Evolutionary conservation across 1,140 invertebrate genomes (phyloP), one percentile per base, ranked within the genome.

Genomic region (Drosophila gunungcola): DNA sequence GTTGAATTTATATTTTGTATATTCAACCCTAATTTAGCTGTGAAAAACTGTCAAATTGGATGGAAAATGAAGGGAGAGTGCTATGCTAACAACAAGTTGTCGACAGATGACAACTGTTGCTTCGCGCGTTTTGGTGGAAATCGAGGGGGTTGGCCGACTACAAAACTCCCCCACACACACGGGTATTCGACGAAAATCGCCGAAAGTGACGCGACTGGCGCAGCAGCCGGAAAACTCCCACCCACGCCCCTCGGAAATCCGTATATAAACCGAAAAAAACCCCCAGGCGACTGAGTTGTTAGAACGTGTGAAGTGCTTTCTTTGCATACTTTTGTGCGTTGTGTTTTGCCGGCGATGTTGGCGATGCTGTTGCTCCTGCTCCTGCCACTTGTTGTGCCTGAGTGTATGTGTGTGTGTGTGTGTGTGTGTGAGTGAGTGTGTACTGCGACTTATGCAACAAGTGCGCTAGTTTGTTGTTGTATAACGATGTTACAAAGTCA

Each of bases 401-500:
- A 58, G 13, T 48, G 45, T 41, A 27, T 51, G 52, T 61, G 45
- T 41, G 34, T 51, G 52, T 61, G 60, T 49, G 54, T 39, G 58
- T 58, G 34, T 42, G 52, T 42, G 38, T 56, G 55, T 58, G 62
- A 42, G 46, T 45, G 56, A 61, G 70, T 70, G 63, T 64, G 73
- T 78, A 54, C 13, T 34, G 41, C 45, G 48, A 80, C 81, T 86
- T 88, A 88, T 89, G 83, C 83, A 88, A 88, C 83, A 88, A 88
- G 83, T 89, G 84, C 63, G 56, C 78, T 73, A 86, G 79, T 83
- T 86, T 73, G 61, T 78, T 86, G 70, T 78, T 82, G 78, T 83
- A 38, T 88, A 86, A 86, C 83, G 79, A 83, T 86, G 83, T 86
- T 86, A 83, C 84, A 88, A 86, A 86, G 83, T 86, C 83, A 86